Percentiles rank a stretch among this genome's conserved stretches.
Evolutionary conservation across 2,113 vertebrate genomes (phyloP).

Genomic region (Serinus canaria): DNA sequence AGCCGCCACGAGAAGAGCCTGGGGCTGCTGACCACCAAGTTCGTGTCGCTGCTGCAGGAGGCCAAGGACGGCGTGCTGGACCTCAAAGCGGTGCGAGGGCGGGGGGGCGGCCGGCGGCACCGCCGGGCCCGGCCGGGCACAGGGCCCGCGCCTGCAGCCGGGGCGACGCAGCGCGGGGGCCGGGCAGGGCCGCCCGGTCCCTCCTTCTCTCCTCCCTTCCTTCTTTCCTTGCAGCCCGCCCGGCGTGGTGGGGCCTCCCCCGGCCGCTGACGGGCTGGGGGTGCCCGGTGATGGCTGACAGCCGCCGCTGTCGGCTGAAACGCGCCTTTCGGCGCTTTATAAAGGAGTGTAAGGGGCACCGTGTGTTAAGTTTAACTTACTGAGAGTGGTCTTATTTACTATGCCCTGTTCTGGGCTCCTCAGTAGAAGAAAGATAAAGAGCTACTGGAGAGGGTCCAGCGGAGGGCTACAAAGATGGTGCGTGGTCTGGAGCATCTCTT

Average conservation of each 20-base stretch:
- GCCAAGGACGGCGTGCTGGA: slow-evolving; percentile 97
- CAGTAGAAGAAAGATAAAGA: background rate
- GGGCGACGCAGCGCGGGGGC: background rate
- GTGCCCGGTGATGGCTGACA: background rate
- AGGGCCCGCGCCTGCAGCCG: background rate
- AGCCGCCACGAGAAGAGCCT: slow-evolving; percentile 98
- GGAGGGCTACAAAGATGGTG: background rate
- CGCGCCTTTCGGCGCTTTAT: no score
- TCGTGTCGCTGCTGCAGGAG: slow-evolving; percentile 94
- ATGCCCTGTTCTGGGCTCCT: background rate
- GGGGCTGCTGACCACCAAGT: slow-evolving; percentile 95
- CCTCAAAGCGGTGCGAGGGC: slow-evolving; percentile 86
- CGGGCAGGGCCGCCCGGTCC: no score
- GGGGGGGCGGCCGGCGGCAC: background rate
- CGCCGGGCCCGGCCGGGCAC: background rate
- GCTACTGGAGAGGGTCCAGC: background rate
- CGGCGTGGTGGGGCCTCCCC: no score
- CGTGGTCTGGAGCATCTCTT: background rate
- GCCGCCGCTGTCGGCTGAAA: background rate
- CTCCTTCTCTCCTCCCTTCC: background rate
- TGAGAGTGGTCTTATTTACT: background rate
- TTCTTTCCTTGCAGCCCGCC: background rate
- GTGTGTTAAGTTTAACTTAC: fast-evolving
- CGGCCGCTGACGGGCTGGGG: background rate
- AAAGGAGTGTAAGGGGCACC: background rate